These are phyloP conservation scores for Triops longicaudatus DNA, from an alignment of 1,140 invertebrate genomes.

Conservation along the genomic window DNA sequence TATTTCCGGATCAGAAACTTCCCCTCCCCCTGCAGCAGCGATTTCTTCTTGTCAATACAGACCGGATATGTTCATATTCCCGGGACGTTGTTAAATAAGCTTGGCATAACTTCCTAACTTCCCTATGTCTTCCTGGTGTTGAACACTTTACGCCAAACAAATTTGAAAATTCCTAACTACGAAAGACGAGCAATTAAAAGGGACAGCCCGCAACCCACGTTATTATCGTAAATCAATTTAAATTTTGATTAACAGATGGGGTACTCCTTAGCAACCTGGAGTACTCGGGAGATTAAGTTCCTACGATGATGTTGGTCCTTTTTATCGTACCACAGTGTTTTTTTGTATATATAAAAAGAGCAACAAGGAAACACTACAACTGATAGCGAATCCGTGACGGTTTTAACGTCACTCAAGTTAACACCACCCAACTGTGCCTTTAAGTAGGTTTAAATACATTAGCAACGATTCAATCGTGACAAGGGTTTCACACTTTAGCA, in stretches of 20 bases:
- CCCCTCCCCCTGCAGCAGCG: neutral
- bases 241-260: constrained; percentile 8
- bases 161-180: neutral
- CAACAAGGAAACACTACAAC: too few relatives aligned
- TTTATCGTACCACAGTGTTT: neutral
- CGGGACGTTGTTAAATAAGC: neutral
- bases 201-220: neutral
- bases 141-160: neutral
- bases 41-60: neutral
- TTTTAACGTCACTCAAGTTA: neutral
- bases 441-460: neutral
- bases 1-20: neutral
- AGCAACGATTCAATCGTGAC: neutral
- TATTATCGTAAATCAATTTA: neutral
- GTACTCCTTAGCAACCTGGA: neutral
- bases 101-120: neutral
- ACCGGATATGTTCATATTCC: neutral
- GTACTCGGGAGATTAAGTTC: neutral
- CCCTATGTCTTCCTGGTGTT: neutral
- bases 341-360: too few relatives aligned
- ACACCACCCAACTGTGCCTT: neutral
- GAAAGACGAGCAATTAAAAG: neutral
- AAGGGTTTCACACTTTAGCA: too few relatives aligned
- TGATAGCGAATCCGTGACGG: too few relatives aligned
- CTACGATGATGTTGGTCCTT: neutral